Percentiles rank a stretch among this genome's conserved stretches.
Conservation (phyloP, 2,888 invertebrate genomes). For the Rhagonycha lutea region DNA sequence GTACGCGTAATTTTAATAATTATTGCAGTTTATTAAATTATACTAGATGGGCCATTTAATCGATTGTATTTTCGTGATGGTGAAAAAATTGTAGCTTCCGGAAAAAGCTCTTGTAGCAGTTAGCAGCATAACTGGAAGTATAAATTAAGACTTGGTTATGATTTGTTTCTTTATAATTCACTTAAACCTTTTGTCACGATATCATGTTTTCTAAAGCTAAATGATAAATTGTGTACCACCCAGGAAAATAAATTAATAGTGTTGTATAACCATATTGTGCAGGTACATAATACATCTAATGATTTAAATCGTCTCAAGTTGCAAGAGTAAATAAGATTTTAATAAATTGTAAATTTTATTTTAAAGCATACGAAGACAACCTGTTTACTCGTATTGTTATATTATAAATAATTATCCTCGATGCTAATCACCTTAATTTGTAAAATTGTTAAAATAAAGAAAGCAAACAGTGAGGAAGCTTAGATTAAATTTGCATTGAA, state of each 20-base stretch:
- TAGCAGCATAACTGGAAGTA: background rate
- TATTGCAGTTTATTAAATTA: background rate
- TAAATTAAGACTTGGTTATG: background rate
- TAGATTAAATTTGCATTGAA: background rate
- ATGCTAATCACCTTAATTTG: background rate
- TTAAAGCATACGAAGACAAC: background rate
- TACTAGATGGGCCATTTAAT: too few relatives aligned
- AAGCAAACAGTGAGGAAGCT: background rate
- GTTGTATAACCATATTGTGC: background rate
- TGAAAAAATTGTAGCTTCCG: too few relatives aligned
- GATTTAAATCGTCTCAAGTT: background rate
- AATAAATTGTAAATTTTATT: background rate
- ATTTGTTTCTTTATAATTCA: background rate
- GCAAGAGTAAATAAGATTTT: background rate
- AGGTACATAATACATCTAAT: background rate
- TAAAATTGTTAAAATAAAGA: background rate
- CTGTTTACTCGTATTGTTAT: background rate
- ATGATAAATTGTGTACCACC: background rate
- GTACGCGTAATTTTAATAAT: background rate
- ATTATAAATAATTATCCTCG: background rate
- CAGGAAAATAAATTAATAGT: background rate
- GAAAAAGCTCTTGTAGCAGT: background rate
- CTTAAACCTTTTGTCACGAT: background rate
- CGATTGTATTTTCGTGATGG: too few relatives aligned
- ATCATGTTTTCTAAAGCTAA: background rate